Percentiles rank a stretch among this genome's conserved stretches.
phyloP scores from a whole-genome alignment of 2,113 vertebrate species.

The Peromyscus maniculatus region DNA sequence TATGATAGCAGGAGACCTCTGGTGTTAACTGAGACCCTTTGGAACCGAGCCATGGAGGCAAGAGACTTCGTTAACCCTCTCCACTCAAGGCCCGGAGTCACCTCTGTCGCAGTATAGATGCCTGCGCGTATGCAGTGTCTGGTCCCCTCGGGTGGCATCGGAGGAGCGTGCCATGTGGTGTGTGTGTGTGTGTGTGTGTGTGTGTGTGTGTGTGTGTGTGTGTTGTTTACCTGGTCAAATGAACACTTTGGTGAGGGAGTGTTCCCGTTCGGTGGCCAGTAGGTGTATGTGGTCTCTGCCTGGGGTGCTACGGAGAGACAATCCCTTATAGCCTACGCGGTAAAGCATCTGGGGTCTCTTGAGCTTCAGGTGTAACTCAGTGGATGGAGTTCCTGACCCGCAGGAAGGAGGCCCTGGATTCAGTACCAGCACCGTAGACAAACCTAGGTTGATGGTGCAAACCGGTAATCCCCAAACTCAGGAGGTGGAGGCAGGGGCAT shows the following conservation, averaged over 20 bases:
- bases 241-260: too few species aligned
- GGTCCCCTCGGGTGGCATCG: background rate
- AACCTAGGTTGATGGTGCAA: background rate
- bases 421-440: background rate
- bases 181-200: background rate
- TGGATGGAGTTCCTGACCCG: background rate
- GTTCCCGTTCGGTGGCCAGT: background rate
- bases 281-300: background rate
- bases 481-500: background rate
- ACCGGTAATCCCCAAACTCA: background rate
- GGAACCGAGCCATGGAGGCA: slow-evolving; percentile 86
- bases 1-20: slow-evolving; percentile 85
- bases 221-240: background rate
- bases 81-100: background rate
- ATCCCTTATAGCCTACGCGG: background rate
- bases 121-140: background rate
- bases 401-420: background rate
- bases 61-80: slow-evolving; percentile 84
- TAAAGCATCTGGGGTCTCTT: background rate
- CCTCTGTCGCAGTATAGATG: background rate
- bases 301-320: background rate
- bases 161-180: background rate
- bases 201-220: background rate
- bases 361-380: background rate
- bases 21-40: slow-evolving; percentile 89